Evolutionary conservation across 64 coral and sea anemone genomes (phyloP), one percentile per base, ranked within the genome.

Genomic region (Stylophora pistillata): DNA sequence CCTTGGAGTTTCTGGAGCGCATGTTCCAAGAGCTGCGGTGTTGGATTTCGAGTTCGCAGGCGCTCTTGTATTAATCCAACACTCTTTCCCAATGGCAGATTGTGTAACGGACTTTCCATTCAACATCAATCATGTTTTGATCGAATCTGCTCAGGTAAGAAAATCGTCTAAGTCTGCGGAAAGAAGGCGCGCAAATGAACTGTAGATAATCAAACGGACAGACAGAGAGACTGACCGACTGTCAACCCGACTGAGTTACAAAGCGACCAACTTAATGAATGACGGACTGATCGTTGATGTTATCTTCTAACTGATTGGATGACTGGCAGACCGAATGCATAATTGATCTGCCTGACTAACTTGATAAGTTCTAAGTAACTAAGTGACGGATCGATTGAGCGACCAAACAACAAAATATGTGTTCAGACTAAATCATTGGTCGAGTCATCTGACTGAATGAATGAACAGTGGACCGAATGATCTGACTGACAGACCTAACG

Each of bases 21-120:
- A 86, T 92, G 90, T 73, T 92, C 90, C 17, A 80, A 92, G 47
- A 76, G 58, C 4, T 92, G 90, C 55, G 90, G 90, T 57, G 83
- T 76, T 77, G 90, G 90, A 74, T 83, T 86, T 30, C 66, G 90
- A 31, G 82, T 73, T 65, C 90, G 90, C 20, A 37, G 28, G 14
- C 90, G 90, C 90, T 74, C 73, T 23, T 92, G 90, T 64, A 83
- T 47, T 7, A 92, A 92, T 74, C 90, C 90, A 33, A 83, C 41
- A 15, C 73, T 86, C 14, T 74, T 86, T 53, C 75, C 85, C 29
- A 74, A 30, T 30, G 73, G 86, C 20, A 30, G 72, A 28, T 10
- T 92, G 27, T 92, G 90, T 37, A 76, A 27, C 53, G 82, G 90
- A 20, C 41, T 85, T 30, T 92, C 82, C 16, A 78, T 92, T 34